Percentiles rank a stretch among this genome's conserved stretches.
Conservation (phyloP, 1,140 invertebrate genomes). For the Drosophila seguyi region DNA sequence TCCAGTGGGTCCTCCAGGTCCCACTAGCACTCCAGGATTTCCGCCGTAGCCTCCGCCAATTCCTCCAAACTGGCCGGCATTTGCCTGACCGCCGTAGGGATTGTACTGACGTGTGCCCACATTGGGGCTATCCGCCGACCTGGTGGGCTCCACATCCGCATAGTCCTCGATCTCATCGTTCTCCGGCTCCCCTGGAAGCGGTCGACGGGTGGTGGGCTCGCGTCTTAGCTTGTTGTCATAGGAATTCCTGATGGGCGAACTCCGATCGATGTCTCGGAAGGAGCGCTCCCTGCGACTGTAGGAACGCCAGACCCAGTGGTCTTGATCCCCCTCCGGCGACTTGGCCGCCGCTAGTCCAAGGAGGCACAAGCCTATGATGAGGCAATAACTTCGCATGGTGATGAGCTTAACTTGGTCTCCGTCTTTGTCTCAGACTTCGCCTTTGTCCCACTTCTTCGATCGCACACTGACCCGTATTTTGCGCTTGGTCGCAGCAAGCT, state of each 20-base stretch:
- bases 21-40: slow-evolving; percentile 86
- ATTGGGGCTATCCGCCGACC: slow-evolving; percentile 34
- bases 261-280: slow-evolving; percentile 57
- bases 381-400: slow-evolving; percentile 68
- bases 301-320: slow-evolving; percentile 66
- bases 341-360: slow-evolving; percentile 32
- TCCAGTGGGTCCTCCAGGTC: slow-evolving; percentile 87
- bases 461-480: slow-evolving; percentile 77
- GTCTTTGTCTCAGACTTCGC: slow-evolving; percentile 2
- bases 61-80: slow-evolving; percentile 59
- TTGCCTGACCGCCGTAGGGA: slow-evolving; percentile 61
- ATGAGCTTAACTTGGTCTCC: slow-evolving; percentile 12
- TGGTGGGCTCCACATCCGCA: slow-evolving; percentile 56
- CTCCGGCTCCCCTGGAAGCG: slow-evolving; percentile 68
- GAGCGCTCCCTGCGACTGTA: slow-evolving; percentile 59
- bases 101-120: slow-evolving; percentile 72
- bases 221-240: slow-evolving; percentile 58
- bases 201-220: slow-evolving; percentile 72
- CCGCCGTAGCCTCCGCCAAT: slow-evolving; percentile 50
- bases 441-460: slow-evolving; percentile 29
- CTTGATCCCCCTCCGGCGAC: slow-evolving; percentile 35
- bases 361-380: slow-evolving; percentile 53
- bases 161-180: slow-evolving; percentile 83
- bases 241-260: slow-evolving; percentile 44
- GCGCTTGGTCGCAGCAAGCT: slow-evolving; percentile 57